Evolutionary conservation across 1,140 invertebrate species (phyloP).

Genomic region (Manduca sexta): DNA sequence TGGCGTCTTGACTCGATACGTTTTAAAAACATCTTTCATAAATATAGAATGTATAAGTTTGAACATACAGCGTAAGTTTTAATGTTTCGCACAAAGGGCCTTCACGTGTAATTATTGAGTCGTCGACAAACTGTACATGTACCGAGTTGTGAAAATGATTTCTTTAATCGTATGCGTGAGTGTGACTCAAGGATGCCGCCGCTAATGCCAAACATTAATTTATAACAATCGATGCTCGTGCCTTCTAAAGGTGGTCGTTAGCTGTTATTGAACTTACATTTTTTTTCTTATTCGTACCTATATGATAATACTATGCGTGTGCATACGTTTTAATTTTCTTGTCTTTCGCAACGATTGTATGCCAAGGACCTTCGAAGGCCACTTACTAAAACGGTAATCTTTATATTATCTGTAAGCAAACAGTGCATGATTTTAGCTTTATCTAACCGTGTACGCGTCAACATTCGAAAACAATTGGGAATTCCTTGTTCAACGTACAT

Average conservation of each 20-base stretch:
- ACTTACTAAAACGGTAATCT: constrained; percentile 58
- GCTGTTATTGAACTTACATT: constrained; percentile 7
- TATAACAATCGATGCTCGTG: constrained; percentile 30
- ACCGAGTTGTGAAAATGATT: constrained; percentile 37
- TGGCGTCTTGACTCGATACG: background rate
- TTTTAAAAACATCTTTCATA: background rate
- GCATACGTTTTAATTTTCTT: constrained; percentile 36
- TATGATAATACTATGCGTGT: constrained; percentile 5
- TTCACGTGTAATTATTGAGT: constrained; percentile 40
- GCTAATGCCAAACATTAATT: constrained; percentile 38
- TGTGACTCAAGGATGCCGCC: constrained; percentile 35
- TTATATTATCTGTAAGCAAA: constrained; percentile 57
- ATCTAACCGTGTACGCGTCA: constrained; percentile 36
- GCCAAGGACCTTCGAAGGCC: constrained; percentile 60
- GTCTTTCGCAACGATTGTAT: constrained; percentile 49
- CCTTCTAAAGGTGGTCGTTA: constrained; percentile 11
- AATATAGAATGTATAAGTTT: background rate
- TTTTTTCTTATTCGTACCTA: constrained; percentile 18
- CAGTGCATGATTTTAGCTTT: constrained; percentile 36
- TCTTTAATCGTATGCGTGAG: constrained; percentile 37
- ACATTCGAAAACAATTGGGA: constrained; percentile 19
- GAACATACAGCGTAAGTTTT: constrained; percentile 21
- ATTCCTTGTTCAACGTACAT: constrained; percentile 2
- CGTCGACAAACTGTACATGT: constrained; percentile 28
- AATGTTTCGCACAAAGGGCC: constrained; percentile 40